A percentile compares a stretch with the other conserved stretches of the same genome.
phyloP scores from a whole-genome alignment of 2,797 vertebrate species.

The Lepus oiostolus region DNA sequence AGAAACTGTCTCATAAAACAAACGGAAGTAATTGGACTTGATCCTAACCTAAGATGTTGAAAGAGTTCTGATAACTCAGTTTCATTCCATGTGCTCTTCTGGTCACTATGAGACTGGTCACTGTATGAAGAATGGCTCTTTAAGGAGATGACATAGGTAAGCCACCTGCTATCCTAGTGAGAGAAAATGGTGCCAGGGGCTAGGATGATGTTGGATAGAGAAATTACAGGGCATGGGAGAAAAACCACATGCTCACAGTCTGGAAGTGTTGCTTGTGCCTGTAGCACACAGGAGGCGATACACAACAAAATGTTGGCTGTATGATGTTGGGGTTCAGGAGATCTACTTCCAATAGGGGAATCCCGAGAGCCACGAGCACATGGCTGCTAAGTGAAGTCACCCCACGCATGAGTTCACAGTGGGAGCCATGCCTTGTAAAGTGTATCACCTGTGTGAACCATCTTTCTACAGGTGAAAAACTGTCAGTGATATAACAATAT shows the following conservation, averaged over 20 bases:
- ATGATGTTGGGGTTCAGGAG: not conserved
- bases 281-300: fast-evolving
- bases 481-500: not conserved
- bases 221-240: not conserved
- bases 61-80: not conserved
- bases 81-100: not conserved
- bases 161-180: not conserved
- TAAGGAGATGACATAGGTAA: not conserved
- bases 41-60: not conserved
- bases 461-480: not conserved
- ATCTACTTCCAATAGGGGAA: not conserved
- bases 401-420: fast-evolving
- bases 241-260: not conserved
- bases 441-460: not conserved
- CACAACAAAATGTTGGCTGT: too few relatives aligned
- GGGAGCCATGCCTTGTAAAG: not conserved
- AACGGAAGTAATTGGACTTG: not conserved
- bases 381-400: fast-evolving
- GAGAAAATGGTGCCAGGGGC: not conserved
- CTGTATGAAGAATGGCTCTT: not conserved
- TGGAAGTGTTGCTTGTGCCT: not conserved
- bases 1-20: not conserved
- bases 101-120: not conserved
- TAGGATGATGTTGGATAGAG: not conserved
- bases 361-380: fast-evolving